Evolutionary conservation across 1,140 invertebrate species (phyloP).

Genomic region (Drosophila mauritiana): DNA sequence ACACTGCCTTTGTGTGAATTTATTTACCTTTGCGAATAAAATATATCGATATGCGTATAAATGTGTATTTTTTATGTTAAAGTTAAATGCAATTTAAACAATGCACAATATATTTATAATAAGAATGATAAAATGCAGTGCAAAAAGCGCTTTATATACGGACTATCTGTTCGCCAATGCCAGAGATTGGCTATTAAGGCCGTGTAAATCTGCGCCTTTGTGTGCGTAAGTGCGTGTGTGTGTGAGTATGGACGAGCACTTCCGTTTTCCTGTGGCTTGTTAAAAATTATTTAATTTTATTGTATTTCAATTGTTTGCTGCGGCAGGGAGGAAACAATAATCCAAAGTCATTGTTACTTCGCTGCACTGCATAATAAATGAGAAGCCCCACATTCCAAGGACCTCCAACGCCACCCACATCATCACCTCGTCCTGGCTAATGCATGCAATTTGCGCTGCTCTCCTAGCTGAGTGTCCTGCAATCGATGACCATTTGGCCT

Average conservation of each 20-base stretch:
- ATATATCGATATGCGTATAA: constrained; percentile 52
- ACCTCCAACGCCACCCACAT: constrained; percentile 3
- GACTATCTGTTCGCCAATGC: constrained; percentile 51
- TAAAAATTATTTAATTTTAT: constrained; percentile 82
- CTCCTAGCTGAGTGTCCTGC: not conserved
- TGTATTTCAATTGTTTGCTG: constrained; percentile 76
- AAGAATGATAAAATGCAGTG: constrained; percentile 65
- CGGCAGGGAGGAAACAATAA: constrained; percentile 55
- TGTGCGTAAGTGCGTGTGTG: not conserved
- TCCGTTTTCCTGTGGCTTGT: constrained; percentile 79
- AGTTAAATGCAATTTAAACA: constrained; percentile 81
- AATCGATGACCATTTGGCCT: not conserved
- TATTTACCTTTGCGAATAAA: constrained; percentile 80
- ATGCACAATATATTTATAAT: constrained; percentile 74
- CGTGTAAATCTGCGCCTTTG: constrained; percentile 16
- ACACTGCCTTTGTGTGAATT: constrained; percentile 62
- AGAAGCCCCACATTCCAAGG: constrained; percentile 1
- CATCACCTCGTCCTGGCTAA: constrained; percentile 16
- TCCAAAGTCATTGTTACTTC: constrained; percentile 59
- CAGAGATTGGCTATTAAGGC: constrained; percentile 68
- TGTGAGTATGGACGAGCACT: constrained; percentile 36
- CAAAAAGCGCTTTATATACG: constrained; percentile 36
- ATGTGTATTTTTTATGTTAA: constrained; percentile 32
- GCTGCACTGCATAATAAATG: constrained; percentile 45
- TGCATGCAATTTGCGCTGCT: constrained; percentile 30